These are phyloP conservation scores for Cerastoderma edule DNA, from an alignment of 2,888 invertebrate genomes.

Conservation along the genomic window DNA sequence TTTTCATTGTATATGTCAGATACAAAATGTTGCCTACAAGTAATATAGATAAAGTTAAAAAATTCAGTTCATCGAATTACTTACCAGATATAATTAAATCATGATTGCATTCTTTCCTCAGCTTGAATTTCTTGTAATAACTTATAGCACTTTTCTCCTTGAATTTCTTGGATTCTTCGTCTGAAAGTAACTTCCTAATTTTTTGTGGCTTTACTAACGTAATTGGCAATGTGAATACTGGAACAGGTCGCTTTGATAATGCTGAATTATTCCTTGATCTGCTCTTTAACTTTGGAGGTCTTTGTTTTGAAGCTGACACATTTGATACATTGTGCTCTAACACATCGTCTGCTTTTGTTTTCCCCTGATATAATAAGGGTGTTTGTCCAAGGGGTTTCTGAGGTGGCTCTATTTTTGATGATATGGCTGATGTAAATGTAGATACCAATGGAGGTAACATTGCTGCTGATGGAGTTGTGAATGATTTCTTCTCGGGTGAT, in stretches of 20 bases:
- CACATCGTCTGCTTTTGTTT: constrained; percentile 25
- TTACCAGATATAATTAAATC: constrained; percentile 72
- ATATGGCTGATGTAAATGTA: constrained; percentile 24
- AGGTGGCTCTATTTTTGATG: constrained; percentile 38
- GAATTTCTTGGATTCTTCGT: constrained; percentile 76
- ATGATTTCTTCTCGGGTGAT: constrained; percentile 3
- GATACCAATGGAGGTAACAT: constrained; percentile 16
- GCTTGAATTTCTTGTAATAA: constrained; percentile 71
- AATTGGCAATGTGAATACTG: constrained; percentile 61
- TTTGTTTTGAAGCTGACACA: constrained; percentile 25
- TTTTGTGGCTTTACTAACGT: constrained; percentile 68
- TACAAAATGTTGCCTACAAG: too few species aligned
- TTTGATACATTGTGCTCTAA: constrained; percentile 15
- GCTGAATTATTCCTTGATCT: constrained; percentile 44
- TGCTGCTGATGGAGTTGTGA: constrained; percentile 4
- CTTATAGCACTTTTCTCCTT: constrained; percentile 76
- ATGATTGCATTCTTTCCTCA: constrained; percentile 71
- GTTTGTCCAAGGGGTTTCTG: constrained; percentile 23
- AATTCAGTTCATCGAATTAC: constrained; percentile 32
- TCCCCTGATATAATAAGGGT: constrained; percentile 21
- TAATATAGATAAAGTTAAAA: too few species aligned
- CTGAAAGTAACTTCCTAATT: constrained; percentile 72
- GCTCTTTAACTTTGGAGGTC: constrained; percentile 23
- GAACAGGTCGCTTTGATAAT: constrained; percentile 43
- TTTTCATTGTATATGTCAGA: too few species aligned